Percentiles rank a stretch among this genome's conserved stretches.
Evolutionary conservation across 1,140 invertebrate genomes (phyloP).

Genomic region (Drosophila trapezifrons): DNA sequence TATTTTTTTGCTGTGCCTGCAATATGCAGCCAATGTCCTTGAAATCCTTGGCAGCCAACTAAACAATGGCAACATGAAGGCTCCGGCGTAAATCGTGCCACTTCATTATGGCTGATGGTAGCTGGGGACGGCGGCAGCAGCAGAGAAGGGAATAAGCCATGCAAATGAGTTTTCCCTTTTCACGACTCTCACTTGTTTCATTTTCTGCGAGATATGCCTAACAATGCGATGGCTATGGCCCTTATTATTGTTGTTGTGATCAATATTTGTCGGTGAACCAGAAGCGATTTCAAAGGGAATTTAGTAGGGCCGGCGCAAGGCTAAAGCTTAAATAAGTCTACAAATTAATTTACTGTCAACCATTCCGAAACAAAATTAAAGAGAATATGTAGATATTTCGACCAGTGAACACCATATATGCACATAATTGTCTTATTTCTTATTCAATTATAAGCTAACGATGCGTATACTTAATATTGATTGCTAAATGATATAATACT

Average conservation of each 20-base stretch:
- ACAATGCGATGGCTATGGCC: conserved; percentile 8
- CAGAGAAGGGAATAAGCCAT: conserved; percentile 38
- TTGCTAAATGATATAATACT: too few species aligned
- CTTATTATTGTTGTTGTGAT: conserved; percentile 4
- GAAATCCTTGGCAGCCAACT: conserved; percentile 41
- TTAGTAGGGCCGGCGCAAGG: not conserved
- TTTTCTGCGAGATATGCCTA: conserved; percentile 12
- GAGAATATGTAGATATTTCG: not conserved
- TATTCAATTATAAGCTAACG: not conserved
- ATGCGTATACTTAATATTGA: conserved; percentile 14
- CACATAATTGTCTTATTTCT: too few species aligned
- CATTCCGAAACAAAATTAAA: not conserved
- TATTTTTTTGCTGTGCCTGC: not conserved
- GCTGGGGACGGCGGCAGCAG: conserved; percentile 15
- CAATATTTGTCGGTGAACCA: conserved; percentile 21
- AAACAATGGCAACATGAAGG: conserved; percentile 55
- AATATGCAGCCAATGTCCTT: conserved; percentile 38
- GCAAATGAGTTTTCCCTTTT: conserved; percentile 50
- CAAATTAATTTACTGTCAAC: not conserved
- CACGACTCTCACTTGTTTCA: conserved; percentile 33
- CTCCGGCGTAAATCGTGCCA: conserved; percentile 54
- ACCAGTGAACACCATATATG: too few species aligned
- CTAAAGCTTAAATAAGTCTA: not conserved
- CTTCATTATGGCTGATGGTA: conserved; percentile 42
- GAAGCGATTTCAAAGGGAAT: not conserved